phyloP scores from a whole-genome alignment of 1,140 invertebrate species.

The Aphelenchoides fujianensis region DNA sequence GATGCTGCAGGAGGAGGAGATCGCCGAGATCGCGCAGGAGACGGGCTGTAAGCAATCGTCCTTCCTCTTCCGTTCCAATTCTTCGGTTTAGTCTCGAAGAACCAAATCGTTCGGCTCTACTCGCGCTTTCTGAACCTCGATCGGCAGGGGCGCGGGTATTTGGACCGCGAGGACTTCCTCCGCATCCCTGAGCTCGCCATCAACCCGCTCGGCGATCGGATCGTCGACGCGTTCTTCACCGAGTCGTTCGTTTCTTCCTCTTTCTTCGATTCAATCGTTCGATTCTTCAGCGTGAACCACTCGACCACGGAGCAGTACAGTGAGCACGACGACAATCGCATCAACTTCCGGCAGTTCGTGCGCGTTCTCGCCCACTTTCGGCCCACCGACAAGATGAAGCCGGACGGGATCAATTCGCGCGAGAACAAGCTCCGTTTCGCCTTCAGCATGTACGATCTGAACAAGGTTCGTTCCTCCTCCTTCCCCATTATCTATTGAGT shows the following conservation, averaged over 20 bases:
- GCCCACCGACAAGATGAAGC: slow-evolving; percentile 83
- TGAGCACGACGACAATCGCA: slow-evolving; percentile 63
- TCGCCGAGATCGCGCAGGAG: slow-evolving; percentile 10
- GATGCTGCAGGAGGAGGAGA: slow-evolving; percentile 4
- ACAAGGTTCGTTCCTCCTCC: slow-evolving; percentile 75
- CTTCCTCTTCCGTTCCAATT: not conserved
- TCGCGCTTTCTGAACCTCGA: slow-evolving; percentile 1
- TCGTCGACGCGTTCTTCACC: slow-evolving; percentile 93
- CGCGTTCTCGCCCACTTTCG: slow-evolving; percentile 89
- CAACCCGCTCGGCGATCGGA: slow-evolving; percentile 91
- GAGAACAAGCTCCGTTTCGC: slow-evolving; percentile 92
- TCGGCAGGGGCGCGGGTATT: slow-evolving; percentile 12
- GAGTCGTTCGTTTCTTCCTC: slow-evolving; percentile 68
- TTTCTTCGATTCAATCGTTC: slow-evolving; percentile 25
- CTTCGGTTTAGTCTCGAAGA: slow-evolving; percentile 10
- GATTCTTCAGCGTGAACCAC: slow-evolving; percentile 33
- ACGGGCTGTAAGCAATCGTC: slow-evolving; percentile 10
- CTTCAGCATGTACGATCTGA: no score
- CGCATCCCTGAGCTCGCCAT: slow-evolving; percentile 87
- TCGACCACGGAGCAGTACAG: not conserved
- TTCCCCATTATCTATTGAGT: slow-evolving; percentile 98
- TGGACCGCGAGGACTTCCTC: slow-evolving; percentile 74
- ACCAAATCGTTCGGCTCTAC: not conserved
- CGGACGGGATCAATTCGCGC: slow-evolving; percentile 81
- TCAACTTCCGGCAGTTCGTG: slow-evolving; percentile 99